Evolutionary conservation across 1,140 invertebrate genomes (phyloP).

Genomic region (Danaus melanippus): DNA sequence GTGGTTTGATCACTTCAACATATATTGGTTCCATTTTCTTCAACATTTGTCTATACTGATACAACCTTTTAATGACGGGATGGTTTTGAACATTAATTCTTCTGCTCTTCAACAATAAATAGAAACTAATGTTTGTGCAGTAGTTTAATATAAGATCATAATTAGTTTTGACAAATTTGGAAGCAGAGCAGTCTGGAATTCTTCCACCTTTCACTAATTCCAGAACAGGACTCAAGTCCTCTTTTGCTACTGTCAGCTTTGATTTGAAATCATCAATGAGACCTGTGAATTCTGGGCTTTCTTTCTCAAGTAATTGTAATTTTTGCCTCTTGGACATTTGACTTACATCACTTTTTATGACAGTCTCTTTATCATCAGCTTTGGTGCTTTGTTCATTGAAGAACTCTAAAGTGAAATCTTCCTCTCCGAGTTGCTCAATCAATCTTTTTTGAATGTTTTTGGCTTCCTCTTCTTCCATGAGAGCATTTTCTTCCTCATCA

Average conservation of each 20-base stretch:
- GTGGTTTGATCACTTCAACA: conserved; percentile 75
- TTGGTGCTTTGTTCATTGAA: conserved; percentile 60
- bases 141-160: conserved; percentile 85
- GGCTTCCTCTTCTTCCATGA: conserved; percentile 89
- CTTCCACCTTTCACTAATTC: conserved; percentile 74
- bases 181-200: conserved; percentile 72
- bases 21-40: conserved; percentile 81
- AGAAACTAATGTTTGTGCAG: conserved; percentile 89
- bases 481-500: conserved; percentile 80
- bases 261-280: conserved; percentile 85
- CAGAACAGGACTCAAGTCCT: conserved; percentile 78
- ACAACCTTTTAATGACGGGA: conserved; percentile 87
- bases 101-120: conserved; percentile 86
- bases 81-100: conserved; percentile 81
- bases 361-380: conserved; percentile 61
- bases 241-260: conserved; percentile 77
- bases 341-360: conserved; percentile 81
- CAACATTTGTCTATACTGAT: conserved; percentile 84
- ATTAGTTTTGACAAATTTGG: conserved; percentile 80
- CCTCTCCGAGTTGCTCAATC: conserved; percentile 83
- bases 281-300: conserved; percentile 86
- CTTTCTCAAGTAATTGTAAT: conserved; percentile 81
- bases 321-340: conserved; percentile 84
- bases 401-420: conserved; percentile 84
- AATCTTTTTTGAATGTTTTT: conserved; percentile 85